Evolutionary conservation across 92 coral and sea anemone genomes (phyloP).

Genomic region (Porites rus): DNA sequence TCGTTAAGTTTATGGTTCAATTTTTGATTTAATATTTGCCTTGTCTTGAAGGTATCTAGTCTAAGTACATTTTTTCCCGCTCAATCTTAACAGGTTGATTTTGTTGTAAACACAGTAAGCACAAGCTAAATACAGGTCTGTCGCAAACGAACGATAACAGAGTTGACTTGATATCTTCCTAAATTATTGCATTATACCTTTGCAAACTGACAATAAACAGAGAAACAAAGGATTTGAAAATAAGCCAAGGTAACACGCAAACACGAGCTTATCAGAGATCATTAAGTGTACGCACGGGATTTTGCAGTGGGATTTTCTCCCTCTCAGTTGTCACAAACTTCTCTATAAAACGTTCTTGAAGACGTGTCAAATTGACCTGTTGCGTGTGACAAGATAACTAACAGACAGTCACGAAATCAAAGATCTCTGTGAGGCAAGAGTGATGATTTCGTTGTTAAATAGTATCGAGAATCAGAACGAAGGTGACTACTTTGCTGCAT

Average conservation of each 20-base stretch:
- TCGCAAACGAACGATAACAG: slow-evolving; percentile 5
- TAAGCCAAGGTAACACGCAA: not conserved
- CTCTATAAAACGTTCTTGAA: slow-evolving; percentile 6
- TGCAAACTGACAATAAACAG: not conserved
- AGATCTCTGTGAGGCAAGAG: not conserved
- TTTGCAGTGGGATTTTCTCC: not conserved
- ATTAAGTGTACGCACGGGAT: not conserved
- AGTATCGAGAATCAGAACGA: not conserved
- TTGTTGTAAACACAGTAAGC: slow-evolving; percentile 18
- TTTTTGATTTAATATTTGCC: slow-evolving; percentile 9
- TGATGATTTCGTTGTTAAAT: not conserved
- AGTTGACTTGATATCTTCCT: not conserved
- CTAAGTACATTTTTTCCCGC: not conserved
- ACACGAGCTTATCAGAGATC: not conserved
- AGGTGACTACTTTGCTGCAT: not conserved
- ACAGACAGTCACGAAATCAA: slow-evolving; percentile 5
- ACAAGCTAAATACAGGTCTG: not conserved
- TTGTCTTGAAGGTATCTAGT: not conserved
- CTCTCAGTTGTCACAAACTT: not conserved
- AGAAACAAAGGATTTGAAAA: not conserved
- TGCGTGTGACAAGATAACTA: not conserved
- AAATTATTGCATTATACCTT: slow-evolving; percentile 6
- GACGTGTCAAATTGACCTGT: not conserved
- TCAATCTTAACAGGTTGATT: not conserved
- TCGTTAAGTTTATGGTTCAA: not conserved